Evolutionary conservation across 1,140 invertebrate species (phyloP), one percentile per base, ranked within the genome.

Genomic region (Coptotermes formosanus): DNA sequence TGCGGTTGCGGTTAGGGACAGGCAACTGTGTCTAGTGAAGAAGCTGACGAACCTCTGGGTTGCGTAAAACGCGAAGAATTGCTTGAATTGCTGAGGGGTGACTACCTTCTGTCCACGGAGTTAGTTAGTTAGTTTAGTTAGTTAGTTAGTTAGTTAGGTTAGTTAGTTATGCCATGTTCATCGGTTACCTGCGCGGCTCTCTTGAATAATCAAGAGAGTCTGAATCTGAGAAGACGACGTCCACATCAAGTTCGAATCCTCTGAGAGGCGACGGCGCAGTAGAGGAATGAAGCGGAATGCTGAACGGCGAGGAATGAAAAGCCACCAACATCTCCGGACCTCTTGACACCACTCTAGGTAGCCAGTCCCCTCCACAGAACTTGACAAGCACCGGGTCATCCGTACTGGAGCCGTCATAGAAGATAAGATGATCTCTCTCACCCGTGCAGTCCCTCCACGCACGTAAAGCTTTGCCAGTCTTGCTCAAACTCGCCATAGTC

Each of bases 141-240:
- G 38, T 38, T 38, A 38, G 38, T 38, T 2, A 38, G 38, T 38
- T 38, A 38, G 38, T 38, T 38, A 38, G 38, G 38, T 38, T 2
- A 38, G 38, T 38, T 38, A 38, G 38, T 38, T 38, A 38, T n/a
- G 38, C 4, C 38, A 4, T 38, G 38, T 38, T 38, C 38, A 38
- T 38, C 38, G 91, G 92, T 89, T 86, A 91, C 89, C 90, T 93
- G 90, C 81, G 92, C 90, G 48, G 91, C 87, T 93, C 92, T 85
- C 93, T 91, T 0, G 94, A 93, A 87, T 94, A 96, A 88, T 96
- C 95, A 30, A 94, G 91, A 0, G 94, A 95, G 88, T 97, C 95
- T 0, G 96, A 97, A 89, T 97, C 96, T 1, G 96, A 95, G 88
- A 97, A 97, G 16, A 97, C 93, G n/a, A 97, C 95, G 88, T 96